These are phyloP conservation scores for Diarsia rubi DNA, from an alignment of 2,888 invertebrate genomes.

Conservation along the genomic window DNA sequence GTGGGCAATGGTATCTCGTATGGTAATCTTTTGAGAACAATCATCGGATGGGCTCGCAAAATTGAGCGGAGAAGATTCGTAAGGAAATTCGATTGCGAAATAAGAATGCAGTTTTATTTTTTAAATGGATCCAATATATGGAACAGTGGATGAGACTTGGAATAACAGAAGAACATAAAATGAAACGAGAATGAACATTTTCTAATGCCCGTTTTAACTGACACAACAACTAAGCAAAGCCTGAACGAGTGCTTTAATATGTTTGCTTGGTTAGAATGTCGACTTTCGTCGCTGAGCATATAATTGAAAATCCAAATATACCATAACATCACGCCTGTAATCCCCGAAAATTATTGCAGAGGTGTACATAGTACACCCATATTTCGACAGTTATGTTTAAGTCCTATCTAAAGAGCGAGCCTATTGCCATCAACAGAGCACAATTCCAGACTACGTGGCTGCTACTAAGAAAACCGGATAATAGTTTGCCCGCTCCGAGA, in stretches of 20 bases:
- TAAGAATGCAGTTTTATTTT: constrained; percentile 44
- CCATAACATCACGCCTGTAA: too few species aligned
- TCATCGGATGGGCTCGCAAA: constrained; percentile 31
- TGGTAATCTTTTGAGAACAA: constrained; percentile 53
- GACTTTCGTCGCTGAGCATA: not conserved
- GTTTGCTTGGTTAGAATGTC: not conserved
- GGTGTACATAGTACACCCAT: too few species aligned
- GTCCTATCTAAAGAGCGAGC: too few species aligned
- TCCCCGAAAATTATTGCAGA: too few species aligned
- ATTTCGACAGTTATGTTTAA: too few species aligned
- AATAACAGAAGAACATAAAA: constrained; percentile 39
- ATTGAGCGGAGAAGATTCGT: constrained; percentile 42
- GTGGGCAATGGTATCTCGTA: constrained; percentile 46
- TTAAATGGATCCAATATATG: constrained; percentile 36
- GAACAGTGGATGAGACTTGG: not conserved
- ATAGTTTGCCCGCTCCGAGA: too few species aligned
- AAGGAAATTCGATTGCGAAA: constrained; percentile 51
- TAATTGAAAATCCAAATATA: not conserved
- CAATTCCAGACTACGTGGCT: too few species aligned
- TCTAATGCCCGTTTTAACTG: not conserved
- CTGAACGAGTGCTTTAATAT: not conserved
- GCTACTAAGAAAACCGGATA: too few species aligned
- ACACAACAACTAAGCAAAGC: not conserved
- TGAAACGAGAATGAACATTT: constrained; percentile 9
- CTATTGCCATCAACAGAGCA: too few species aligned